Conservation (phyloP, 2,888 invertebrate species). For the Lochmaea capreae region DNA sequence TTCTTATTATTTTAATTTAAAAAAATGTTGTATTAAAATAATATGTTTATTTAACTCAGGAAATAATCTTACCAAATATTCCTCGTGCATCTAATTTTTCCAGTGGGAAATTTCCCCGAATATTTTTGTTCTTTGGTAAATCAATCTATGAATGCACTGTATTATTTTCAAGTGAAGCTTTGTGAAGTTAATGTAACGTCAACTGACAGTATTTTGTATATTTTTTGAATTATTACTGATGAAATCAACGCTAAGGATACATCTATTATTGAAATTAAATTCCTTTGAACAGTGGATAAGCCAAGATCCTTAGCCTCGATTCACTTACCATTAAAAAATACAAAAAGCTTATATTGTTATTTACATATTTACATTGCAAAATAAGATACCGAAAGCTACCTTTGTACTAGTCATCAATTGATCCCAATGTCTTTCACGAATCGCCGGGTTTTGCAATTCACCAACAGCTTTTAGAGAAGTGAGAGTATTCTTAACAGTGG, state of each 20-base stretch:
- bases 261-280: background rate
- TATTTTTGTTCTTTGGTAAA: too few species aligned
- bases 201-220: background rate
- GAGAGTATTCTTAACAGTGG: conserved; percentile 95
- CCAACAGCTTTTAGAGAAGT: conserved; percentile 95
- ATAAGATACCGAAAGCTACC: conserved; percentile 68
- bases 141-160: too few species aligned
- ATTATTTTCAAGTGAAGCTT: too few species aligned
- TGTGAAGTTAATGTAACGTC: too few species aligned
- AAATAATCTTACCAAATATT: too few species aligned
- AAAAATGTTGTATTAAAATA: too few species aligned
- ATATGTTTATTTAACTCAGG: too few species aligned
- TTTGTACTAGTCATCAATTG: conserved; percentile 96
- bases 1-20: too few species aligned
- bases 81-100: too few species aligned
- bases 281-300: too few species aligned
- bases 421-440: conserved; percentile 96
- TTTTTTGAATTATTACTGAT: background rate
- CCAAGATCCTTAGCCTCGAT: background rate
- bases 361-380: conserved; percentile 46
- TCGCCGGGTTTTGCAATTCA: conserved; percentile 95
- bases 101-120: too few species aligned
- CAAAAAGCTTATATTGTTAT: conserved; percentile 44
- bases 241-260: background rate
- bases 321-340: background rate